phyloP scores from a whole-genome alignment of 2,113 vertebrate species.

The Cygnus buccinator region DNA sequence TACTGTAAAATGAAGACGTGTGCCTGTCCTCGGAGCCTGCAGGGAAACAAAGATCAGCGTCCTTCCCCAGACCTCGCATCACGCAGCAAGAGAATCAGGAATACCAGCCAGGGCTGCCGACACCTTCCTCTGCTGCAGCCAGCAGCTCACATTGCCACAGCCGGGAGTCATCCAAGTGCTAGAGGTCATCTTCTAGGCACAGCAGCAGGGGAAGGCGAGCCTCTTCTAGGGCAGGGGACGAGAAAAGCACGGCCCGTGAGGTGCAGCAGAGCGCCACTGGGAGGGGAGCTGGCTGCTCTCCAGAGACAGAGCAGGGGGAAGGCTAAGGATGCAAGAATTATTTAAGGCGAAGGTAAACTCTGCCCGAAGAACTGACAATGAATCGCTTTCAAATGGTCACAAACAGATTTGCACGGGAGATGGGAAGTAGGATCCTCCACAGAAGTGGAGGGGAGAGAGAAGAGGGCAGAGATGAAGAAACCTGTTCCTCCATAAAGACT shows the following conservation, averaged over 20 bases:
- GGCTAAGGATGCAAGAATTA: background rate
- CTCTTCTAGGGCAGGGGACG: background rate
- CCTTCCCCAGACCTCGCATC: background rate
- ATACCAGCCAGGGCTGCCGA: background rate
- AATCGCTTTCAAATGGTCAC: background rate
- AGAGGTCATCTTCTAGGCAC: conserved; percentile 35
- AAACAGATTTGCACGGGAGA: background rate
- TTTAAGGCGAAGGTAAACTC: background rate
- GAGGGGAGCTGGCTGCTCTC: background rate
- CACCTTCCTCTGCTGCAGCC: conserved; percentile 28
- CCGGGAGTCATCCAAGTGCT: background rate
- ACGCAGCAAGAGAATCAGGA: background rate
- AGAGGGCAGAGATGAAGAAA: background rate
- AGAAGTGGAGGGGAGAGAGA: background rate
- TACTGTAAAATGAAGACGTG: background rate
- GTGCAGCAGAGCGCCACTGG: accelerated
- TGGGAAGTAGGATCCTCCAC: background rate
- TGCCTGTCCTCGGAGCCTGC: background rate
- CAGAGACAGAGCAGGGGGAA: background rate
- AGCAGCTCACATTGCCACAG: conserved; percentile 33
- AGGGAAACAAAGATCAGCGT: background rate
- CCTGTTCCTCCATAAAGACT: background rate
- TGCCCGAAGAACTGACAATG: background rate
- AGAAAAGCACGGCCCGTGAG: background rate
- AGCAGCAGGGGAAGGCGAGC: background rate